These are phyloP conservation scores for Bombus consobrinus DNA, from an alignment of 1,140 invertebrate genomes.

Conservation along the genomic window DNA sequence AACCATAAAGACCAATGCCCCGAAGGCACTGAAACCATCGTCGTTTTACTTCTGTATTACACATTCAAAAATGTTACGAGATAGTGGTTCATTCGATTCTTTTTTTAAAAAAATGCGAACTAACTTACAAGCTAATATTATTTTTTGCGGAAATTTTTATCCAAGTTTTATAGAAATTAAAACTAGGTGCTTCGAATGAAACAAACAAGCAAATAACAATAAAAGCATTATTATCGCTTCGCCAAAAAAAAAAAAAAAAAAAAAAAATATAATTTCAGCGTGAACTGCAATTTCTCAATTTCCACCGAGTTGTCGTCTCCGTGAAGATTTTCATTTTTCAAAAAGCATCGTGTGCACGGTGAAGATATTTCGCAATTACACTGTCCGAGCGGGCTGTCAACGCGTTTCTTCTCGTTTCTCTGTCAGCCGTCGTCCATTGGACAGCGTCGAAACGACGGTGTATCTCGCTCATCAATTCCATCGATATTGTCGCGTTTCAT, in stretches of 20 bases:
- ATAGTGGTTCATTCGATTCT: too few species aligned
- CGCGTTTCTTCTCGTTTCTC: conserved; percentile 38
- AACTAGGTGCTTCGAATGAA: too few species aligned
- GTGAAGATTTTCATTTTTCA: conserved; percentile 14
- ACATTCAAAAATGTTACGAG: neutral
- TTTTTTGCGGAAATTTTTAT: too few species aligned
- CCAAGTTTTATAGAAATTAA: too few species aligned
- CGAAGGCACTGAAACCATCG: neutral
- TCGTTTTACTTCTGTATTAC: conserved; percentile 9
- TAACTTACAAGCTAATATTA: too few species aligned
- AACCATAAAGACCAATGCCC: conserved; percentile 15
- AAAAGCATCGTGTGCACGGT: neutral
- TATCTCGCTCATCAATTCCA: conserved; percentile 30
- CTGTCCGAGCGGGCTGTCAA: conserved; percentile 1
- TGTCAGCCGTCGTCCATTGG: neutral
- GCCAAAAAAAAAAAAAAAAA: too few species aligned
- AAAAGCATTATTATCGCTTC: too few species aligned
- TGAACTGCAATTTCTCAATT: neutral
- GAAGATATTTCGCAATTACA: conserved; percentile 39
- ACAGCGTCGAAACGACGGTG: neutral
- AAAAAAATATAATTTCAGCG: too few species aligned
- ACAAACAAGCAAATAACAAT: too few species aligned
- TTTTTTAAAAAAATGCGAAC: too few species aligned
- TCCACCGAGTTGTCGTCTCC: neutral
- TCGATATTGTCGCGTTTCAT: conserved; percentile 45